These are phyloP conservation scores for Dinoponera quadriceps DNA, from an alignment of 1,140 invertebrate species.

Conservation along the genomic window DNA sequence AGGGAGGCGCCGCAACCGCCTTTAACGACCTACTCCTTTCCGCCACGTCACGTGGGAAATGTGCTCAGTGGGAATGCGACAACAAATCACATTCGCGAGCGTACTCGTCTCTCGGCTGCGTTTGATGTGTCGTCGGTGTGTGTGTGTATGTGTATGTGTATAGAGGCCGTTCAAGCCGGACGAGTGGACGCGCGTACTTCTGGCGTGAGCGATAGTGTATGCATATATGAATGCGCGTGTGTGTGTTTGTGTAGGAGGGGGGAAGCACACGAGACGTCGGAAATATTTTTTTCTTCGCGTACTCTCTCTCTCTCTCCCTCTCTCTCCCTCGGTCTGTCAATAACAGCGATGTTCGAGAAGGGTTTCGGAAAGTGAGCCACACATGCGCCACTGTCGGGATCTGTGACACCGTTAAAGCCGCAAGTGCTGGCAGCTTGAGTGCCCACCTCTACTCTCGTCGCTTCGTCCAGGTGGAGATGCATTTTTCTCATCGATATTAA, in stretches of 20 bases:
- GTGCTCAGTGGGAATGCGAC: conserved; percentile 37
- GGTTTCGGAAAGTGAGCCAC: conserved; percentile 45
- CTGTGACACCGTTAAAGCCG: conserved; percentile 59
- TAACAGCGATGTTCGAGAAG: conserved; percentile 66
- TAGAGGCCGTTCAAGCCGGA: conserved; percentile 23
- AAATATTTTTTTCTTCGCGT: conserved; percentile 68
- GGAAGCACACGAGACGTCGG: conserved; percentile 31
- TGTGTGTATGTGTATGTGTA: conserved; percentile 22
- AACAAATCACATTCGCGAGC: conserved; percentile 70
- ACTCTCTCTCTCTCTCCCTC: too few relatives aligned
- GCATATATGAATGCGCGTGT: neutral
- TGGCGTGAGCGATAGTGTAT: too few relatives aligned
- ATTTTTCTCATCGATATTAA: conserved; percentile 51
- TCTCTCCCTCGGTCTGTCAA: conserved; percentile 70
- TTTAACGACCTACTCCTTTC: conserved; percentile 56
- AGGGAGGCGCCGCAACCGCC: conserved; percentile 23
- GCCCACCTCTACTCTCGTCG: conserved; percentile 57
- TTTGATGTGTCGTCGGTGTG: conserved; percentile 66
- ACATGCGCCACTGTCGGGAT: conserved; percentile 52
- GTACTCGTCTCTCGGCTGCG: conserved; percentile 63
- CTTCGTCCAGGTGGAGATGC: conserved; percentile 27
- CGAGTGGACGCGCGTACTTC: conserved; percentile 23
- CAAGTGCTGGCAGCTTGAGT: conserved; percentile 66
- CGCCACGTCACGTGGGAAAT: conserved; percentile 2
- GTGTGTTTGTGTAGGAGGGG: neutral